Percentiles rank a stretch among this genome's conserved stretches.
Evolutionary conservation across 2,113 vertebrate genomes (phyloP).

Genomic region (Prolemur simus): DNA sequence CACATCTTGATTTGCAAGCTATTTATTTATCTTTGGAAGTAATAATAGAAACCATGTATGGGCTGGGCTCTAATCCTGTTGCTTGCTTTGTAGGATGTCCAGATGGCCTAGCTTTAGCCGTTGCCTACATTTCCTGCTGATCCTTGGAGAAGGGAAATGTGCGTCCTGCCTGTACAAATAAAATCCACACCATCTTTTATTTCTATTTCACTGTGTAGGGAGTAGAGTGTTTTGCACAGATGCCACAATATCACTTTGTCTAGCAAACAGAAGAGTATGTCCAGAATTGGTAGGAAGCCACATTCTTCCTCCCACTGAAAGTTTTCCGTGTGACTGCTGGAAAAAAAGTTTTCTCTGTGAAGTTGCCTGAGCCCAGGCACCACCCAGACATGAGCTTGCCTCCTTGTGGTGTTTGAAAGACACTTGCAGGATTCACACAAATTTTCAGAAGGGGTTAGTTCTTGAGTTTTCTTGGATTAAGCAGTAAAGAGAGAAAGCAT

Average conservation of each 20-base stretch:
- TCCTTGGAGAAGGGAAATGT: constrained; percentile 30
- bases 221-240: not conserved
- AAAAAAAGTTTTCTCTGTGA: not conserved
- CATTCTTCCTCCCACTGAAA: constrained; percentile 32
- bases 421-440: not conserved
- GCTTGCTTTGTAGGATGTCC: constrained; percentile 43
- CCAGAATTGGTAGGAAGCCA: constrained; percentile 1
- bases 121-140: constrained; percentile 59
- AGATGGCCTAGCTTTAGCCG: constrained; percentile 36
- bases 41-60: constrained; percentile 12
- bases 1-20: constrained; percentile 15
- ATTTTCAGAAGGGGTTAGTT: not conserved
- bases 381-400: not conserved
- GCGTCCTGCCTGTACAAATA: constrained; percentile 52
- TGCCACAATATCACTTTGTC: constrained; percentile 37
- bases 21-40: constrained; percentile 68
- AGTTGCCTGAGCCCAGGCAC: not conserved
- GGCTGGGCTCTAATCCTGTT: not conserved
- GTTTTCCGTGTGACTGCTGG: not conserved
- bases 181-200: not conserved
- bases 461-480: not conserved
- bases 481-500: not conserved
- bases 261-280: not conserved
- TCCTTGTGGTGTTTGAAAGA: not conserved
- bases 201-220: not conserved